A percentile compares a stretch with the other conserved stretches of the same genome.
Conservation (phyloP, 1,140 invertebrate species). For the Hyposmocoma kahamanoa region DNA sequence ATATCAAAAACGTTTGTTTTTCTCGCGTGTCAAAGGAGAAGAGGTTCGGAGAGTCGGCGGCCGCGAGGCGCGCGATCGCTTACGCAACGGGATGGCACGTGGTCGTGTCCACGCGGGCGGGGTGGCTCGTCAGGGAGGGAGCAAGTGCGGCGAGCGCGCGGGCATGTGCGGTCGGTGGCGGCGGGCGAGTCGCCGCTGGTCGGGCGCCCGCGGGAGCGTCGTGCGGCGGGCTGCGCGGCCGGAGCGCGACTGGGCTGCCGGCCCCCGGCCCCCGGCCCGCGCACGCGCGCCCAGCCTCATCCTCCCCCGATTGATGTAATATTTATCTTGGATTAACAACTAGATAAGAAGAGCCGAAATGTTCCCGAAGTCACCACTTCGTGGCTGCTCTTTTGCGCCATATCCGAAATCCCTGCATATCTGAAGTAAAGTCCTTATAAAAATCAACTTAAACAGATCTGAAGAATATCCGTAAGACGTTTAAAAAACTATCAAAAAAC, state of each 20-base stretch:
- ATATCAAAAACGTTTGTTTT: conserved; percentile 49
- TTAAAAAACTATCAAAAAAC: conserved; percentile 6
- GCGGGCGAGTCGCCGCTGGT: conserved; percentile 58
- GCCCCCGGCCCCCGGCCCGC: conserved; percentile 15
- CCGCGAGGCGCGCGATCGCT: conserved; percentile 10
- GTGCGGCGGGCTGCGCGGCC: conserved; percentile 58
- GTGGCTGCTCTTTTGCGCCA: too few relatives aligned
- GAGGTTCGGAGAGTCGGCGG: conserved; percentile 39
- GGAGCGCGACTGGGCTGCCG: conserved; percentile 63
- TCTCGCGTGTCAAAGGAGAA: conserved; percentile 64
- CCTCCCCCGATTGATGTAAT: conserved; percentile 64
- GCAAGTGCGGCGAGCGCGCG: conserved; percentile 11
- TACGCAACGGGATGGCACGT: conserved; percentile 26
- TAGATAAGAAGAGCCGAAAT: conserved; percentile 58
- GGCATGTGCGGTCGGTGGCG: conserved; percentile 15
- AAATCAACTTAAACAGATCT: too few relatives aligned
- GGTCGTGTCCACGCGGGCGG: conserved; percentile 20
- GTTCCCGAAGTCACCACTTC: conserved; percentile 23
- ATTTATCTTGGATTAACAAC: conserved; percentile 72
- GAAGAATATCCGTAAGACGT: not conserved
- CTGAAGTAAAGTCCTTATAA: too few relatives aligned
- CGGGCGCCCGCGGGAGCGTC: conserved; percentile 30
- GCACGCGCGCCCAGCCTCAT: conserved; percentile 45
- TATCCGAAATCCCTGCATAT: too few relatives aligned
- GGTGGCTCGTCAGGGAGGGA: conserved; percentile 12